phyloP scores from a whole-genome alignment of 2,797 vertebrate species.

The Acrossocheilus fasciatus region DNA sequence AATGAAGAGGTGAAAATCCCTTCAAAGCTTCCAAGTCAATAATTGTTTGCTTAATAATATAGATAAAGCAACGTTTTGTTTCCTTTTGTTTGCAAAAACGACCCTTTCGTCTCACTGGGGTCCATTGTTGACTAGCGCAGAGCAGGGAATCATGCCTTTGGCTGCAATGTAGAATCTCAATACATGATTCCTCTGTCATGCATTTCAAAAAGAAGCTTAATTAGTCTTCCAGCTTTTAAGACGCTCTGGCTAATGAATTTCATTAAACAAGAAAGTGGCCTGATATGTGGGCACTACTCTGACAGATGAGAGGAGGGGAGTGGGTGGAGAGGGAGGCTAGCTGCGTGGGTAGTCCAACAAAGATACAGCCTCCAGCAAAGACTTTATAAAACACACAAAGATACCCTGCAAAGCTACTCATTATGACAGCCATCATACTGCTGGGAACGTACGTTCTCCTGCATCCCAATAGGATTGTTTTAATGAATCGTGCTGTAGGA shows the following conservation, averaged over 20 bases:
- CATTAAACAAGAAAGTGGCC: conserved; percentile 58
- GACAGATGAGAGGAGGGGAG: conserved; percentile 45
- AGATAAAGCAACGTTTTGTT: conserved; percentile 34
- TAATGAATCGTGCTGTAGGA: background rate
- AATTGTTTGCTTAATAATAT: conserved; percentile 45
- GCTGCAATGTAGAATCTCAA: conserved; percentile 36
- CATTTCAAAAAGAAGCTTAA: conserved; percentile 58
- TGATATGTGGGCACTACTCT: conserved; percentile 46
- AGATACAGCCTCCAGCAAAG: conserved; percentile 49
- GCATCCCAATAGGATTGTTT: conserved; percentile 13
- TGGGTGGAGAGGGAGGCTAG: conserved; percentile 36
- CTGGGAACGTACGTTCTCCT: background rate
- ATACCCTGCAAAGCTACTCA: conserved; percentile 34
- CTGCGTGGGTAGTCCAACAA: conserved; percentile 44
- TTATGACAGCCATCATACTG: conserved; percentile 44
- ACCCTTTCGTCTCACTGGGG: background rate
- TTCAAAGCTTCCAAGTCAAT: conserved; percentile 27
- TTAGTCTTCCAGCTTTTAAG: conserved; percentile 57
- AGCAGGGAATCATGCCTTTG: conserved; percentile 21
- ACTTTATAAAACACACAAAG: conserved; percentile 52
- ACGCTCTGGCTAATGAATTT: conserved; percentile 58
- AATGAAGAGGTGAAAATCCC: conserved; percentile 36
- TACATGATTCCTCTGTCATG: conserved; percentile 50
- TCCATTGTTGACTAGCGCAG: conserved; percentile 21
- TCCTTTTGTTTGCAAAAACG: conserved; percentile 2